Evolutionary conservation across 2,888 invertebrate species (phyloP).

Genomic region (Clistopyga incitator): DNA sequence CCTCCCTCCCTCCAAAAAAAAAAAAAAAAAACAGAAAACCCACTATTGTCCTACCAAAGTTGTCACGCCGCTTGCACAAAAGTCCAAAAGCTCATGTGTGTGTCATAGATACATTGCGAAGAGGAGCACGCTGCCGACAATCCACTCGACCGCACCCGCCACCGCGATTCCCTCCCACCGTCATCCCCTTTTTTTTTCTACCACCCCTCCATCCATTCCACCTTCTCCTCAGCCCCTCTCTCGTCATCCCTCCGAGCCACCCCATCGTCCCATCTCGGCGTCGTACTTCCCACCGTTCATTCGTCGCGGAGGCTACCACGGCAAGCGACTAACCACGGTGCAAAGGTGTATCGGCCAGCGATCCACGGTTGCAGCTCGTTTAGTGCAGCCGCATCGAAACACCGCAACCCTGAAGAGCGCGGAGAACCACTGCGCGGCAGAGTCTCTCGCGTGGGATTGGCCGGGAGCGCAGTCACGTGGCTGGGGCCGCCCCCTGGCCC

Average conservation of each 20-base stretch:
- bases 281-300: constrained; percentile 41
- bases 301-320: background rate
- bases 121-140: constrained; percentile 39
- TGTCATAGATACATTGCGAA: constrained; percentile 36
- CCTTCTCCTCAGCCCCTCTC: constrained; percentile 2
- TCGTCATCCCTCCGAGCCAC: constrained; percentile 17
- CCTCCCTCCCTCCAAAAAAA: no score
- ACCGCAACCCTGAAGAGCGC: no score
- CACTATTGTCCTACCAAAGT: no score
- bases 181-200: constrained; percentile 19
- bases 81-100: constrained; percentile 37
- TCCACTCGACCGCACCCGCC: constrained; percentile 40
- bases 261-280: constrained; percentile 35
- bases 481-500: constrained; percentile 52
- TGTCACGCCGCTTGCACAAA: constrained; percentile 33
- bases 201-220: background rate
- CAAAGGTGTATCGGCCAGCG: background rate
- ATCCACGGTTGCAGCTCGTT: background rate
- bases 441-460: constrained; percentile 78
- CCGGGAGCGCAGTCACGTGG: constrained; percentile 79
- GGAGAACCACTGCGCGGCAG: constrained; percentile 82
- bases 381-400: constrained; percentile 41
- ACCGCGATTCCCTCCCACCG: background rate
- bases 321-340: background rate
- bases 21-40: no score